Conservation (phyloP, 1,140 invertebrate genomes). For the Lasioglossum albipes region DNA sequence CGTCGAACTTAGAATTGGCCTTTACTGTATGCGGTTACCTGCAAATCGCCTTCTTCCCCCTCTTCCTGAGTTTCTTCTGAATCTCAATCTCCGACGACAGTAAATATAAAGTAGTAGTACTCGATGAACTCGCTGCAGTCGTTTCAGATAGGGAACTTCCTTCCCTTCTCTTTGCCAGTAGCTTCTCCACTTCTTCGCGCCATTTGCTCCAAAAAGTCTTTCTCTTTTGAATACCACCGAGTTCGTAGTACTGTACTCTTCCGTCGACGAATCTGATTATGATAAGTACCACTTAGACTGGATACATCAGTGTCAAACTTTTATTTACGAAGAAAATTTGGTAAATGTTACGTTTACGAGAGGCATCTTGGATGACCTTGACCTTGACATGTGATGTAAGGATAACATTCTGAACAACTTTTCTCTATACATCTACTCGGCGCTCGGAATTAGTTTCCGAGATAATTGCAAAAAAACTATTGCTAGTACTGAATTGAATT, state of each 20-base stretch:
- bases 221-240: slow-evolving; percentile 62
- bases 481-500: too few relatives aligned
- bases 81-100: slow-evolving; percentile 62
- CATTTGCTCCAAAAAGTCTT: slow-evolving; percentile 81
- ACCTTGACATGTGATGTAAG: too few relatives aligned
- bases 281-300: slow-evolving; percentile 19
- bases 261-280: slow-evolving; percentile 69
- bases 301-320: neutral
- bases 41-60: slow-evolving; percentile 33
- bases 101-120: slow-evolving; percentile 75
- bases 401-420: too few relatives aligned
- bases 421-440: too few relatives aligned
- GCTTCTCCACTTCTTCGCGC: slow-evolving; percentile 78
- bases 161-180: slow-evolving; percentile 69
- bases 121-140: slow-evolving; percentile 79
- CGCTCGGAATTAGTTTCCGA: too few relatives aligned
- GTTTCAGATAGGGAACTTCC: slow-evolving; percentile 80
- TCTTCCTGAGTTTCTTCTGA: neutral
- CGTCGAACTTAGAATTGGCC: too few relatives aligned
- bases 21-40: slow-evolving; percentile 25
- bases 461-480: too few relatives aligned
- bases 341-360: too few relatives aligned
- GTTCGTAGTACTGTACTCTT: slow-evolving; percentile 71
- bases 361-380: too few relatives aligned
- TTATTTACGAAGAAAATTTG: too few relatives aligned